Conservation (phyloP, 2,888 invertebrate genomes). For the Pseudolycoriella hygida region DNA sequence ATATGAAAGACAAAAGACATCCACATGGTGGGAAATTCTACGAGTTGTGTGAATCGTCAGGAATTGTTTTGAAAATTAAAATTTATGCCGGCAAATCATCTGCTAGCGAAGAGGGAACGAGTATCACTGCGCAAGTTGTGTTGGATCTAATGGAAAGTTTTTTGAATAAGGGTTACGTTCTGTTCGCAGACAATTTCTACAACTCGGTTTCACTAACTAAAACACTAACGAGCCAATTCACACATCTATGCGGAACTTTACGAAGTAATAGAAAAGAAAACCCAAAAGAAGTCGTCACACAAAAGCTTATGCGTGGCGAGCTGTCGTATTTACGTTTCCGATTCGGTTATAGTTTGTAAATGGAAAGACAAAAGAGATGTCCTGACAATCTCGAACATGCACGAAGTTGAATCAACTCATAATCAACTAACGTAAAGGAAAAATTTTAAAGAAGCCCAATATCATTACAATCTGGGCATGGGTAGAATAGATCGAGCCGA, state of each 20-base stretch:
- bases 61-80: slow-evolving; percentile 13
- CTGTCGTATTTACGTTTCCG: slow-evolving; percentile 10
- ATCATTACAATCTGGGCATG: too few relatives aligned
- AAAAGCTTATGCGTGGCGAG: slow-evolving; percentile 11
- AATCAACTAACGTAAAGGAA: too few relatives aligned
- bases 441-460: too few relatives aligned
- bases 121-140: slow-evolving; percentile 14
- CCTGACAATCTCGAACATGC: not conserved
- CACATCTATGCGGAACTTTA: slow-evolving; percentile 14
- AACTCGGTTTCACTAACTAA: slow-evolving; percentile 12
- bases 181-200: slow-evolving; percentile 17
- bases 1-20: slow-evolving; percentile 10
- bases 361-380: slow-evolving; percentile 12
- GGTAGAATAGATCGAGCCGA: too few relatives aligned
- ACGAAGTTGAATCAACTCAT: too few relatives aligned
- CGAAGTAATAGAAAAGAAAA: slow-evolving; percentile 12
- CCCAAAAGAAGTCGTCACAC: slow-evolving; percentile 8
- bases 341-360: slow-evolving; percentile 12
- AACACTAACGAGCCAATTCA: slow-evolving; percentile 11
- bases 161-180: slow-evolving; percentile 15
- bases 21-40: slow-evolving; percentile 15
- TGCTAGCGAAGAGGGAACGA: slow-evolving; percentile 6
- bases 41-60: slow-evolving; percentile 12
- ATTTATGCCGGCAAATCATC: slow-evolving; percentile 11
- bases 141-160: slow-evolving; percentile 15